Evolutionary conservation across 2,888 invertebrate species (phyloP).

Genomic region (Neoascia interrupta): DNA sequence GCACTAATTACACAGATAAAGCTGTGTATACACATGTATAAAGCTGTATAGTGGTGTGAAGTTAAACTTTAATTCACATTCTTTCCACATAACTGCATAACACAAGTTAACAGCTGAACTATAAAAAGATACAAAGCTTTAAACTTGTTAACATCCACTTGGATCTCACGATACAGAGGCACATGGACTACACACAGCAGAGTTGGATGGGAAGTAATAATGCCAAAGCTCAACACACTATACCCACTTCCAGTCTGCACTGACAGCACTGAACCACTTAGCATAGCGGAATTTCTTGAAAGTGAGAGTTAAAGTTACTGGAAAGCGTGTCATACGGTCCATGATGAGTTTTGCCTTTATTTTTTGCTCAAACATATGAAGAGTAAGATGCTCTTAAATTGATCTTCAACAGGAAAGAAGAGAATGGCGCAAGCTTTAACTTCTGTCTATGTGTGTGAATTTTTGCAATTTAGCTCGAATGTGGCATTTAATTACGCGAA

Average conservation of each 20-base stretch:
- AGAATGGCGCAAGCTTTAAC: background rate
- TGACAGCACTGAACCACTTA: constrained; percentile 27
- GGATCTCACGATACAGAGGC: constrained; percentile 5
- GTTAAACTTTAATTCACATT: constrained; percentile 48
- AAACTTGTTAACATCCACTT: constrained; percentile 55
- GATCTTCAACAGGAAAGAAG: background rate
- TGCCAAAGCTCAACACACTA: no score
- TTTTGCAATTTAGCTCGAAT: background rate
- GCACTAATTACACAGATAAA: constrained; percentile 15
- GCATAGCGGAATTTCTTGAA: constrained; percentile 59
- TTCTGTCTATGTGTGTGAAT: background rate
- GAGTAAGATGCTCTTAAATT: constrained; percentile 22
- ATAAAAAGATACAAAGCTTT: constrained; percentile 35
- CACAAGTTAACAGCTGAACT: constrained; percentile 28
- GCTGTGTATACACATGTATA: constrained; percentile 11
- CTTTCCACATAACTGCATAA: constrained; percentile 63
- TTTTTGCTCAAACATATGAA: background rate
- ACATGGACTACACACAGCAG: background rate
- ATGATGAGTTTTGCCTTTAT: background rate
- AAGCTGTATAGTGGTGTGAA: constrained; percentile 1
- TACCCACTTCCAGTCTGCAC: background rate
- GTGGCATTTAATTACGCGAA: constrained; percentile 19
- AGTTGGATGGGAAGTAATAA: no score
- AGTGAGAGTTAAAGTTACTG: constrained; percentile 56
- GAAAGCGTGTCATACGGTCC: constrained; percentile 52